These are phyloP conservation scores for Torymus tubicola DNA, from an alignment of 2,888 invertebrate species.

Conservation along the genomic window DNA sequence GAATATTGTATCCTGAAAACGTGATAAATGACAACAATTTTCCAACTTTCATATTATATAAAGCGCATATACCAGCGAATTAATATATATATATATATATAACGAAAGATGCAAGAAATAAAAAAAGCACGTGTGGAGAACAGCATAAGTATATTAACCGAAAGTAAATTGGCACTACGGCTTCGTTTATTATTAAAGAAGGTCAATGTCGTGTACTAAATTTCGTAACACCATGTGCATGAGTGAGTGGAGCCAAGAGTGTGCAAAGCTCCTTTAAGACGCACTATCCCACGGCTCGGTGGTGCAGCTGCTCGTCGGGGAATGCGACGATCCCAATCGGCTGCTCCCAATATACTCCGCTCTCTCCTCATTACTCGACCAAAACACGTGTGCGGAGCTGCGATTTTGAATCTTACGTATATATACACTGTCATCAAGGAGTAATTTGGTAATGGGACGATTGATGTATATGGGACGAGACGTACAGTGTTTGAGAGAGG, in stretches of 20 bases:
- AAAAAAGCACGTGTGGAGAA: neutral
- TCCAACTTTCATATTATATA: too few species aligned
- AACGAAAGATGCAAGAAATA: neutral
- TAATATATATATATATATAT: too few species aligned
- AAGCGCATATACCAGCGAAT: too few species aligned
- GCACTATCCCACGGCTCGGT: slow-evolving; percentile 48
- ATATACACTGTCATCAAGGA: too few species aligned
- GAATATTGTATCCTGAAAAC: too few species aligned
- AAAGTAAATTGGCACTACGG: slow-evolving; percentile 18
- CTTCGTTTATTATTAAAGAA: slow-evolving; percentile 22
- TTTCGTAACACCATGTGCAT: slow-evolving; percentile 31
- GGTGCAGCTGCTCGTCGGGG: slow-evolving; percentile 49
- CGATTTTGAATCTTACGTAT: neutral
- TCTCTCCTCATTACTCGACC: slow-evolving; percentile 36
- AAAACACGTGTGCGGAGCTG: neutral
- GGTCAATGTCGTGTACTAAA: slow-evolving; percentile 20
- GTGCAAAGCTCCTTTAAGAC: neutral
- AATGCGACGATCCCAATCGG: slow-evolving; percentile 52
- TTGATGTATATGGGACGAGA: too few species aligned
- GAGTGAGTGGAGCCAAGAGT: neutral
- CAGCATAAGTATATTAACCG: neutral
- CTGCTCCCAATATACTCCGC: neutral
- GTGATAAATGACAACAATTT: too few species aligned
- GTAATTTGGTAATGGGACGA: too few species aligned
- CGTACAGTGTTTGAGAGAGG: too few species aligned